Evolutionary conservation across 2,888 invertebrate genomes (phyloP), one percentile per base, ranked within the genome.

Genomic region (Papilio demoleus): DNA sequence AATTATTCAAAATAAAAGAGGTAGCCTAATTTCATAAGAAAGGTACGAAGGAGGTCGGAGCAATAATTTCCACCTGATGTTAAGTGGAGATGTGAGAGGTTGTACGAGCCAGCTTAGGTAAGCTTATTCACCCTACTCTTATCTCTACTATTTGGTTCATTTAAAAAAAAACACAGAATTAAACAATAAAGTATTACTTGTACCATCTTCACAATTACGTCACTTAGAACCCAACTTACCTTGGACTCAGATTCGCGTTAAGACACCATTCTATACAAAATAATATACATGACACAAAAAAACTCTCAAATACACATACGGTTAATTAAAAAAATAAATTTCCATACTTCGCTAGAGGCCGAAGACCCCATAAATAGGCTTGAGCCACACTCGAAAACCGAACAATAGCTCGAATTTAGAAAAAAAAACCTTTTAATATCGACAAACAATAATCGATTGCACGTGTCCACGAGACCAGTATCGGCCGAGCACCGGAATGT

Each of bases 351-450:
- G 74, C 83, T 85, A 42, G 83, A 86, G 76, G 80, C 80, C 71
- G 84, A 79, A 77, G 84, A 85, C 79, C 85, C 85, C 86, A 87
- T 86, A 84, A 78, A 86, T 80, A 70, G 75, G 74, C 79, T 77
- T 74, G 62, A 71, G 60, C 31, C 61, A 24, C 60, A 50, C 47
- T 17, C 17, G 36, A 47, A 36, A 65, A 68, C 24, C 22, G n/a
- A 61, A 68, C 62, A 59, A 19, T 40, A 40, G 68, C 17, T 63
- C 27, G 14, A 60, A 60, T 40, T 58, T 53, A 27, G 24, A 45
- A 36, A 4, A 47, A 31, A 31, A 12, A 45, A 19, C 6, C n/a
- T 27, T 19, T 31, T 42, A 31, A 42, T 31, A 42, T 42, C 31
- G 27, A 62, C 6, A 19, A 50, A 50, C 47, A 53, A 38, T 22